Evolutionary conservation across 2,113 vertebrate species (phyloP).

Genomic region (Erythrocercus mccallii): DNA sequence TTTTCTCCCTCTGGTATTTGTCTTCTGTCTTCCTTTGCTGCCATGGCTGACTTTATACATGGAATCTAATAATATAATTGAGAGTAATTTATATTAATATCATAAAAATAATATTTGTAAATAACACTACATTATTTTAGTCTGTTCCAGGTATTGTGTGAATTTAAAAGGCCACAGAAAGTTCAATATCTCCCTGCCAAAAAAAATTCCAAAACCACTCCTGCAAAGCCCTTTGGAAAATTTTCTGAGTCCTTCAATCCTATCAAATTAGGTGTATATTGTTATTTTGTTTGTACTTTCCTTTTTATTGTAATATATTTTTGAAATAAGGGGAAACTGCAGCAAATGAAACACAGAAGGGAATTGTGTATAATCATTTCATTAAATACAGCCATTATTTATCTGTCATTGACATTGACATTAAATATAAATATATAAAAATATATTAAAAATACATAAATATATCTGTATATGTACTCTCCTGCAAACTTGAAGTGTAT

Average conservation of each 20-base stretch:
- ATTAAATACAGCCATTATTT: background rate
- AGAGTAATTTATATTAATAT: background rate
- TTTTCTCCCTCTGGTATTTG: background rate
- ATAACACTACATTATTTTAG: background rate
- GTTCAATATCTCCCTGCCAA: background rate
- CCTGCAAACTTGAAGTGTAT: background rate
- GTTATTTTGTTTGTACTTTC: background rate
- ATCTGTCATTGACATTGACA: background rate
- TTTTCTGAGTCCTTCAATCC: background rate
- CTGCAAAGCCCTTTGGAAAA: fast-evolving
- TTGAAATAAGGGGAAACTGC: background rate
- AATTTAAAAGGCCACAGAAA: background rate
- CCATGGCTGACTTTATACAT: background rate
- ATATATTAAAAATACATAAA: too few species aligned
- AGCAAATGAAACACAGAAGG: background rate
- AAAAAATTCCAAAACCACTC: background rate
- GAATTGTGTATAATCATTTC: background rate
- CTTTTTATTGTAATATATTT: background rate
- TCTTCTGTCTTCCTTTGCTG: background rate
- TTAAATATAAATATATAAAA: background rate
- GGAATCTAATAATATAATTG: background rate
- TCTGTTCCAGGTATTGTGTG: background rate
- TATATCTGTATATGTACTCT: background rate
- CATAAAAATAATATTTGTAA: background rate
- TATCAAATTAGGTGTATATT: background rate